A percentile compares a stretch with the other conserved stretches of the same genome.
These are phyloP conservation scores for Myotis myotis DNA, from an alignment of 2,797 vertebrate species.

Conservation along the genomic window DNA sequence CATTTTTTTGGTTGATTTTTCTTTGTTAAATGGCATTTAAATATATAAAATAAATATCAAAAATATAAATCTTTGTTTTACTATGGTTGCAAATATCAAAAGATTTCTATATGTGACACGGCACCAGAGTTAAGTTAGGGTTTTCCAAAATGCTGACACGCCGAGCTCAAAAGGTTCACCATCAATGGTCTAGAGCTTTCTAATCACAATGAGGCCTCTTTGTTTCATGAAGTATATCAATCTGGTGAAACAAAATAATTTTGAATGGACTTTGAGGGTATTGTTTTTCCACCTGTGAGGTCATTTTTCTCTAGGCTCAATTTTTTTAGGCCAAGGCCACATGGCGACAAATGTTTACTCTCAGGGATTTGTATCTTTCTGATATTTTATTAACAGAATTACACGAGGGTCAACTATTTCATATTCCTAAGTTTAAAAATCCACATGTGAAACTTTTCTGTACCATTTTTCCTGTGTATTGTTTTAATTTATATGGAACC, in stretches of 20 bases:
- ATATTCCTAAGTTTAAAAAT: slow-evolving; percentile 22
- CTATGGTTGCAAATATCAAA: too few species aligned
- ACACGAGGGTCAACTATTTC: neutral
- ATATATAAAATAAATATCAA: too few species aligned
- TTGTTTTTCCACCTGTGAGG: neutral
- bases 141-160: too few species aligned
- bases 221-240: slow-evolving; percentile 7
- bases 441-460: neutral
- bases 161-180: too few species aligned
- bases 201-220: neutral
- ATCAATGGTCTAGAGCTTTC: neutral
- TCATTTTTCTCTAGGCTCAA: slow-evolving; percentile 30
- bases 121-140: too few species aligned
- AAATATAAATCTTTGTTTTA: too few species aligned
- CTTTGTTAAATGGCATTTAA: too few species aligned
- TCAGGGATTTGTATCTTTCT: neutral
- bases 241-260: slow-evolving; percentile 29
- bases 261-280: neutral
- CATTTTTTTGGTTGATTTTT: too few species aligned
- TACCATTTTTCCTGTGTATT: neutral
- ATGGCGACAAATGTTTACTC: neutral
- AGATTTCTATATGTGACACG: too few species aligned
- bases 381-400: slow-evolving; percentile 35
- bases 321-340: slow-evolving; percentile 13
- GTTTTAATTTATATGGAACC: slow-evolving; percentile 11